phyloP scores from a whole-genome alignment of 2,888 invertebrate genomes.

The Ophraella communa region DNA sequence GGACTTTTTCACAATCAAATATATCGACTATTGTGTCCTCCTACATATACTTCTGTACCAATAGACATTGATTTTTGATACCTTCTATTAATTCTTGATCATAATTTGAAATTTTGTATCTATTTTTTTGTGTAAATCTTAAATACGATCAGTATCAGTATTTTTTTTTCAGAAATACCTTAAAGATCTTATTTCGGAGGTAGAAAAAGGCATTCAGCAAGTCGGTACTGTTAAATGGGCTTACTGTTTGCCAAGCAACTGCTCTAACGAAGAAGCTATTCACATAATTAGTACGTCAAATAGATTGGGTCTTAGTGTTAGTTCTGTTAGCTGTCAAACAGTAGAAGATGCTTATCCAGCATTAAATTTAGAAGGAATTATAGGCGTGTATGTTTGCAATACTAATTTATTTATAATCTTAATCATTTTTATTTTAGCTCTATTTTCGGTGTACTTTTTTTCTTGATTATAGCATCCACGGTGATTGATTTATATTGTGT shows the following conservation, averaged over 20 bases:
- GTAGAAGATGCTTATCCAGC: not conserved
- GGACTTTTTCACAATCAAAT: no score
- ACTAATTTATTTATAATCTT: no score
- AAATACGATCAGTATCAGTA: no score
- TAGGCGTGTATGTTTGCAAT: not conserved
- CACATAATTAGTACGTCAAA: not conserved
- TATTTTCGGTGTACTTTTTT: not conserved
- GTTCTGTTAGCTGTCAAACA: not conserved
- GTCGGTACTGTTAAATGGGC: not conserved
- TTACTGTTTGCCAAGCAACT: not conserved
- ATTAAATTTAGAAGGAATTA: not conserved
- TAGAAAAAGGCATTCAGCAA: not conserved
- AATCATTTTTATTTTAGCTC: not conserved
- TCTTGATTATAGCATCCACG: not conserved
- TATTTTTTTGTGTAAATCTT: no score
- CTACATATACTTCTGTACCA: no score
- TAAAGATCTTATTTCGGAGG: not conserved
- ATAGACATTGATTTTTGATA: no score
- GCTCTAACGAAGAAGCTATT: not conserved
- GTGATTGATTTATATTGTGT: not conserved
- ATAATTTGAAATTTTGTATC: no score
- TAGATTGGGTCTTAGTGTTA: not conserved
- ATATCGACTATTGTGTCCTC: no score
- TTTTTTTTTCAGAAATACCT: not conserved
- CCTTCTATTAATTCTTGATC: no score